Evolutionary conservation across 1,140 invertebrate species (phyloP), one percentile per base, ranked within the genome.

Genomic region (Kradibia gibbosae): DNA sequence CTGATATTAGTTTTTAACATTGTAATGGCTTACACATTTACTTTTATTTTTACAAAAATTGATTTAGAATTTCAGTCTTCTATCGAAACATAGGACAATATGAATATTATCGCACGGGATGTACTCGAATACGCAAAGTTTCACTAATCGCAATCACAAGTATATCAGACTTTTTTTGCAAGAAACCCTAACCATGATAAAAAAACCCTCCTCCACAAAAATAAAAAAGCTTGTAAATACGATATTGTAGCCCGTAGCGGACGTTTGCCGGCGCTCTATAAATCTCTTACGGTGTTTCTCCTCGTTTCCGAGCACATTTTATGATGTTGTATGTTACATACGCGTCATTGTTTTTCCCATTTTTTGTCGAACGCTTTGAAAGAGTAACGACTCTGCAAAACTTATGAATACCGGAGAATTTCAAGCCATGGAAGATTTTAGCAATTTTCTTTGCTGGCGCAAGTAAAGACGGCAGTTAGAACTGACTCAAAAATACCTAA

Each of bases 261-360:
- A 53, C 48, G 78, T 72, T 72, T 39, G 17, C 70, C 15, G 42
- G 48, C 34, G 80, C 73, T 81, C 80, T 81, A 81, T 81, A 81
- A 81, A 77, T 81, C 80, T 81, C 67, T 65, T n/a, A 17, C 36
- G 65, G 67, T 60, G 80, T 77, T 81, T 73, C 48, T 77, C 65
- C 80, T 77, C 74, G 74, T 48, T 81, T 81, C 28, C 62, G 73
- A 76, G 73, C 62, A 81, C 71, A 72, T 81, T 77, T 81, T 81
- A 81, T 77, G 74, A 72, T 65, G 50, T 57, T 70, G 36, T 60
- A 34, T 31, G 65, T 72, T 76, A 76, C 31, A 22, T 25, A 60
- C 34, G 57, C 70, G 0, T 28, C 53, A 31, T 57, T 62, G 60
- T 50, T 50, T 73, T 73, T 73, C 22, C 17, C 17, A 36, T 10